Conservation (phyloP, 1,140 invertebrate genomes). For the Pogonomyrmex barbatus region DNA sequence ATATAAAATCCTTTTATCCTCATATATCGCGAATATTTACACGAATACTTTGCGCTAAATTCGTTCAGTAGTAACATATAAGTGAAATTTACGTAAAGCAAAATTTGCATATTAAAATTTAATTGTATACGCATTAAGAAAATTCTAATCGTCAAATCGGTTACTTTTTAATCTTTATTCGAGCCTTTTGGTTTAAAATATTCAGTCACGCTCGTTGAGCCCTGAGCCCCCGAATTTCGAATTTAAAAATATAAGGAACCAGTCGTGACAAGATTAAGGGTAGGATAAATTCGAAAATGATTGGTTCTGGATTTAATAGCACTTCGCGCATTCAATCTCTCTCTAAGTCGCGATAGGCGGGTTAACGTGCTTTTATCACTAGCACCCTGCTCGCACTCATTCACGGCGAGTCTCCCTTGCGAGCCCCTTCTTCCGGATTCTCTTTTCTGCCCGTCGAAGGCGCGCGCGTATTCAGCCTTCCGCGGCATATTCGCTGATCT, state of each 20-base stretch:
- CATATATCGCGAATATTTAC: not conserved
- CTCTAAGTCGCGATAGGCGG: not conserved
- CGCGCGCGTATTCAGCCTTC: slow-evolving; percentile 26
- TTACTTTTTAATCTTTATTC: not conserved
- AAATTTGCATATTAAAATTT: not conserved
- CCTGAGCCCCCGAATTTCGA: not conserved
- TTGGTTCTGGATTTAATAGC: slow-evolving; percentile 19
- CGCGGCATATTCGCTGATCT: slow-evolving; percentile 66
- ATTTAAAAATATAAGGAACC: not conserved
- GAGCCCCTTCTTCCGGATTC: slow-evolving; percentile 50
- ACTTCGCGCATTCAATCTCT: slow-evolving; percentile 8
- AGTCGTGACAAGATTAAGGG: not conserved
- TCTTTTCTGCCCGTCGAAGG: slow-evolving; percentile 32
- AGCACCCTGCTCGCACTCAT: not conserved
- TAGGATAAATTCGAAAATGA: not conserved
- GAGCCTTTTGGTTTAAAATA: not conserved
- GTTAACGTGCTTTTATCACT: slow-evolving; percentile 8
- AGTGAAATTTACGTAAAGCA: not conserved
- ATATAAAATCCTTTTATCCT: not conserved
- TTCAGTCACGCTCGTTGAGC: not conserved
- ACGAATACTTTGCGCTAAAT: not conserved
- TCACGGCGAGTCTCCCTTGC: slow-evolving; percentile 41
- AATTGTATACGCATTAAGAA: not conserved
- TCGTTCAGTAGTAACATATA: not conserved
- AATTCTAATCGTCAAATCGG: not conserved